A percentile compares a stretch with the other conserved stretches of the same genome.
phyloP scores from a whole-genome alignment of 2,797 vertebrate species.

The Chelidonichthys spinosus region DNA sequence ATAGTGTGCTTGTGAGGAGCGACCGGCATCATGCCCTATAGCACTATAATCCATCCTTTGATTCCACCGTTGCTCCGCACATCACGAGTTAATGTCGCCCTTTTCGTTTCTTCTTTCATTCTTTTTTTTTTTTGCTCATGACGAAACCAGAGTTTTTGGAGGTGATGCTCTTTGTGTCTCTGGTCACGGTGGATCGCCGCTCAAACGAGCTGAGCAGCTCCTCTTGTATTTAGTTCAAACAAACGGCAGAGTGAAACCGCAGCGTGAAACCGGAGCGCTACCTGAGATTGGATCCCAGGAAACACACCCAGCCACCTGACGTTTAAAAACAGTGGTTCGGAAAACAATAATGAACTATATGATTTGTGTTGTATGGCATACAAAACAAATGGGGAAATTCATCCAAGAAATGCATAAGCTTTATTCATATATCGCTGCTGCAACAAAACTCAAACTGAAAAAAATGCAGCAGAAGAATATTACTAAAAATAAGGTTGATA shows the following conservation, averaged over 20 bases:
- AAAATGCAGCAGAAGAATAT: neutral
- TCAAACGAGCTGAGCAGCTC: constrained; percentile 7
- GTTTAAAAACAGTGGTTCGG: neutral
- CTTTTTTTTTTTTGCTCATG: constrained; percentile 2
- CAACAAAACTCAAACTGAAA: no score
- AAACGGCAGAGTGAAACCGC: constrained; percentile 15
- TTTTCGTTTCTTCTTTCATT: no score
- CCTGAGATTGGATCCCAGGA: neutral
- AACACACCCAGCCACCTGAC: neutral
- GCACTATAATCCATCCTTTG: neutral
- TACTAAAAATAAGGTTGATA: neutral
- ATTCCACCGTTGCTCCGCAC: neutral
- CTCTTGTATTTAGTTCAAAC: constrained; percentile 20
- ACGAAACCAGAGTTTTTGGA: constrained; percentile 29
- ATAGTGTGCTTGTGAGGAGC: constrained; percentile 24
- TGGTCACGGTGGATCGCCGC: constrained; percentile 1
- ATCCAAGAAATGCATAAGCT: neutral
- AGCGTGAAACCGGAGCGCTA: constrained; percentile 1
- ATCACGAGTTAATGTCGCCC: constrained; percentile 13
- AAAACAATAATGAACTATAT: neutral
- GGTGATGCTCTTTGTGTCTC: constrained; percentile 1
- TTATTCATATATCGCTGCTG: no score
- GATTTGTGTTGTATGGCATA: neutral
- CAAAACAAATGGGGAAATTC: neutral
- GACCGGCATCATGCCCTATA: constrained; percentile 26